Percentiles rank a stretch among this genome's conserved stretches.
Conservation (phyloP, 1,140 invertebrate genomes). For the Conopomorpha cramerella region DNA sequence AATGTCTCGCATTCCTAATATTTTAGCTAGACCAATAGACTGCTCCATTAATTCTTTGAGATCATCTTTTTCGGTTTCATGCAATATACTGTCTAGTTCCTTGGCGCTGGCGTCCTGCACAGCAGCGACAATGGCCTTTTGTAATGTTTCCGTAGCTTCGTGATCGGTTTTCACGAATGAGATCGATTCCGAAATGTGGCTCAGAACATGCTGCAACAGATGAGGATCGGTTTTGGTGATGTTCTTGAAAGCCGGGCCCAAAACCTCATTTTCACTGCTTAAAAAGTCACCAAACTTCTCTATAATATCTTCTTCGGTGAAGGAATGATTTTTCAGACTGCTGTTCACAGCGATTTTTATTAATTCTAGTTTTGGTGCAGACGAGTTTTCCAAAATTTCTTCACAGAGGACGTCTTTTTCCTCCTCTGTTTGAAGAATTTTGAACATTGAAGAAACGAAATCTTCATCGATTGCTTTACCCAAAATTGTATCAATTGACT, state of each 20-base stretch:
- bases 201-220: constrained; percentile 59
- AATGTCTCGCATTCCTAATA: constrained; percentile 69
- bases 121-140: constrained; percentile 66
- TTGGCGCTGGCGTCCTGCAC: constrained; percentile 65
- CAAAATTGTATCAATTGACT: constrained; percentile 58
- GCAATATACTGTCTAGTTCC: constrained; percentile 59
- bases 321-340: constrained; percentile 30
- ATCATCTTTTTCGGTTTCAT: constrained; percentile 53
- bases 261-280: constrained; percentile 61
- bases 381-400: constrained; percentile 54
- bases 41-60: constrained; percentile 64
- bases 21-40: constrained; percentile 71
- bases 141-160: constrained; percentile 65
- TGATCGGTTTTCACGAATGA: constrained; percentile 63
- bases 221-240: constrained; percentile 62
- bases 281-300: constrained; percentile 65
- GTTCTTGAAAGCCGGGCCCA: constrained; percentile 64
- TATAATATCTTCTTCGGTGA: constrained; percentile 61
- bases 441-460: constrained; percentile 50
- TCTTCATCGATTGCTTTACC: constrained; percentile 50
- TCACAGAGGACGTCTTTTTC: constrained; percentile 49
- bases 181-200: constrained; percentile 62
- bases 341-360: constrained; percentile 63
- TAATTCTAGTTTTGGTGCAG: constrained; percentile 63
- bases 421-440: constrained; percentile 53